Evolutionary conservation across 2,888 invertebrate genomes (phyloP), one percentile per base, ranked within the genome.

Genomic region (Eupeodes latifasciatus): DNA sequence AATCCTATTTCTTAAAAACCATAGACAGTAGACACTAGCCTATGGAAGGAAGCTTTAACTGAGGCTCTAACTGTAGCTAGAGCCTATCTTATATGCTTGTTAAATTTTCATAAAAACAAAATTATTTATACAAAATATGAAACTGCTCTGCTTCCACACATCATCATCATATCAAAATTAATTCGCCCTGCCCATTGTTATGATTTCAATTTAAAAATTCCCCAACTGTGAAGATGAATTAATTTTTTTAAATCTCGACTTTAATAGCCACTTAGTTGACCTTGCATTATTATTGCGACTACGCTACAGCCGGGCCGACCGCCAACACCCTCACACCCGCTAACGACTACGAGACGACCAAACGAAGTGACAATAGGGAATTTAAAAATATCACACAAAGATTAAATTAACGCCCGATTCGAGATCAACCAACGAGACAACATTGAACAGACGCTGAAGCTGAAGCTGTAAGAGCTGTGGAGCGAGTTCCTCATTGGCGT

Each of bases 181-280:
- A 59, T 34, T 36, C 3, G 7, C 57, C 7, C 19, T 27, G 57
- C n/a, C 19, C 4, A 16, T 71, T 59, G 59, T 44, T 51, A 49
- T 57, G 57, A 72, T 59, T 47, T 14, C 72, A 72, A 72, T 72
- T 72, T 72, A 72, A 47, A 72, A 72, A 59, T 57, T 9, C 47
- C 44, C 44, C 40, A 59, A 59, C 44, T 47, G 47, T 34, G 47
- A 44, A 14, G 72, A 72, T 59, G 44, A 72, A 72, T 72, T 72
- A 55, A 72, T 72, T 72, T 72, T 59, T 72, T 14, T 59, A 57
- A 72, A 72, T 59, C 72, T 57, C 71, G 12, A 47, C 59, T 72
- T 27, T 72, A 72, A 72, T 72, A 27, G 59, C 72, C 72, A 72
- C 72, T 72, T 59, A 72, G 72, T 59, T 72, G 72, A 72, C 72